Base-by-base conservation (phyloP, 2,113 vertebrate genomes). In the Heloderma charlesbogerti region DNA sequence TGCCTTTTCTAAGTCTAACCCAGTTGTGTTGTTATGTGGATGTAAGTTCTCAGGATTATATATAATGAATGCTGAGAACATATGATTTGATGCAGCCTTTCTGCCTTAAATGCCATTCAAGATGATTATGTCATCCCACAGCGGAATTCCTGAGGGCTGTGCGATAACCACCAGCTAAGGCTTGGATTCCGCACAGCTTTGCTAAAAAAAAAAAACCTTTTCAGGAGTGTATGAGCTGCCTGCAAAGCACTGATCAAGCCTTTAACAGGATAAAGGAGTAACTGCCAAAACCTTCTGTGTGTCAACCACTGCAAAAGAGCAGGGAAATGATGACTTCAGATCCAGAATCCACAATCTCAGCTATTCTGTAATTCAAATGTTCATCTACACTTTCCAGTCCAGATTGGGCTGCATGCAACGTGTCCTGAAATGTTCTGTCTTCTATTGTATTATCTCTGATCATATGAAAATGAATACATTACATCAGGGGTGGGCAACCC, bases 161-260 rank as follows among this genome's bases (percentile, higher is more conserved):
- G 31, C 31, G 43, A 34, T 93, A 89, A 37, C 57, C 83, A 54
- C 48, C 16, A 90, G 40, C 63, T 40, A 79, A 75, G 86, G 43
- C 90, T 87, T 18, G 84, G 66, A 91, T 89, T 90, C 77, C 72
- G 71, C 25, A 88, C 10, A 94, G 2, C 40, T 92, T 89, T 90
- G 43, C 37, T 1, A 2, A 90, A 51, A 75, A 60, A 84, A 2
- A 90, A 51, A 75, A 60, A 84, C 4, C 57, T 92, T 51, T 94
- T 34, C 81, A 75, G 43, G 13, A 66, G 91, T 92, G 91, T 48
- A 86, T 2, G 79, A 92, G 78, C n/a, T 89, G 74, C 43, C 75
- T 72, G 66, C 92, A 88, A 78, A 88, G 89, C 86, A 69, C 20
- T 77, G 54, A 94, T 15, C 51, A 94, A 67, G 88, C 10, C 3